Conservation (phyloP, 1,140 invertebrate species). For the Copidosoma floridanum region DNA sequence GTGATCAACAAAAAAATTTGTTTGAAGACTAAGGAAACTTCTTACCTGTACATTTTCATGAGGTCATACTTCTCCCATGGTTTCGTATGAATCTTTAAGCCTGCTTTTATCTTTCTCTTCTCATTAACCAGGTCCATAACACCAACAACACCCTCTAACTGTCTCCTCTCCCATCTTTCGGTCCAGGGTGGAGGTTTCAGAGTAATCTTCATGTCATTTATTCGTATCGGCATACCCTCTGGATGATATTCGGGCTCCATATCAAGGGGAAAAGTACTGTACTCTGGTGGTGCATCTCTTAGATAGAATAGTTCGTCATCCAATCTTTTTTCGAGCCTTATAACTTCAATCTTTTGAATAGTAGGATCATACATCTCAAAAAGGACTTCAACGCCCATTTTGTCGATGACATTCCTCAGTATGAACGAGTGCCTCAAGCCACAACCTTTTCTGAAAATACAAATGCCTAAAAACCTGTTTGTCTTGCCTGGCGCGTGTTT, state of each 20-base stretch:
- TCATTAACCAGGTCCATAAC: conserved; percentile 59
- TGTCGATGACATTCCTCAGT: conserved; percentile 90
- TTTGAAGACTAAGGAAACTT: conserved; percentile 6
- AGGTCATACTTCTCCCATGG: conserved; percentile 91
- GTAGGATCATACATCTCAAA: conserved; percentile 95
- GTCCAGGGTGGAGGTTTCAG: conserved; percentile 90
- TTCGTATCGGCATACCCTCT: conserved; percentile 76
- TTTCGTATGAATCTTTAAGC: conserved; percentile 56
- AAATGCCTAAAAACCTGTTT: conserved; percentile 94
- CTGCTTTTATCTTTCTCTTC: conserved; percentile 61
- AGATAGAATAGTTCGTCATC: conserved; percentile 90
- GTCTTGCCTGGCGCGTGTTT: conserved; percentile 80
- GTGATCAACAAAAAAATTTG: too few species aligned
- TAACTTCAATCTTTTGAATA: conserved; percentile 78
- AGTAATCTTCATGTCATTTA: conserved; percentile 82
- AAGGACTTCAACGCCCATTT: conserved; percentile 82
- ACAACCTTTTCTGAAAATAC: conserved; percentile 78
- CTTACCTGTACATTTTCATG: conserved; percentile 87
- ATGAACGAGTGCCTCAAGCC: conserved; percentile 84
- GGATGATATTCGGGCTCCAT: conserved; percentile 82
- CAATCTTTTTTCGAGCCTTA: conserved; percentile 83
- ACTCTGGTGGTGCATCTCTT: conserved; percentile 89
- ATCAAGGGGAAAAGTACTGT: conserved; percentile 89
- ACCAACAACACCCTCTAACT: conserved; percentile 76
- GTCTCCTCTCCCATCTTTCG: conserved; percentile 78